Evolutionary conservation across 64 coral and sea anemone genomes (phyloP), one percentile per base, ranked within the genome.

Genomic region (Montipora cactus): DNA sequence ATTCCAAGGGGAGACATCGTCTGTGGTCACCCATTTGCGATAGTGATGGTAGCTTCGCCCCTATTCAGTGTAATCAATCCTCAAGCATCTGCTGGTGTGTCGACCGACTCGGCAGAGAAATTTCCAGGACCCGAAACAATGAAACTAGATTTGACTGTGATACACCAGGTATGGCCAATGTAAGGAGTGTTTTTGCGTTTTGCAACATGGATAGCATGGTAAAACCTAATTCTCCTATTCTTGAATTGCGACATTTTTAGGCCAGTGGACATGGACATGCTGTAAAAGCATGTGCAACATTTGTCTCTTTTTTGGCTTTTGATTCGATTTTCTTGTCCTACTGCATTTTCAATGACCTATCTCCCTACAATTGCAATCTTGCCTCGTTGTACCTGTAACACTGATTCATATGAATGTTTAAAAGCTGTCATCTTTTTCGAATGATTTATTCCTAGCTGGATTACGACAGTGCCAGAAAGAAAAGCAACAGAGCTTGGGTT

Each of bases 101-200:
- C 6, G 92, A 93, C 58, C 79, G 92, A 80, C 75, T 79, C 0
- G 92, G 92, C 11, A 93, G 78, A 73, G 92, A 93, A 74, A 93
- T 93, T 59, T 76, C 92, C 2, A 88, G 67, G 58, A 93, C 92
- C 0, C 48, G 92, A 62, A 67, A 50, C 44, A 85, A 45, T 18
- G 66, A 85, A n/a, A 84, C 59, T 20, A 50, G 14, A 1, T 50
- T 28, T 22, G 45, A 87, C 21, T 93, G 92, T 80, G 84, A 93
- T 47, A 49, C 59, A 44, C 28, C 45, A 80, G 84, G 92, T 93
- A 90, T 79, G 89, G 57, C 11, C 3, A 14, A 67, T 67, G 16
- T 67, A 4, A 67, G 1, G 6, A 7, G 52, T 7, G 52, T 55
- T 55, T 10, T 55, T 55, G 52, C 5, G 5, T 55, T 55, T 55